phyloP scores from a whole-genome alignment of 2,888 invertebrate species.

The Epinotia demarniana region DNA sequence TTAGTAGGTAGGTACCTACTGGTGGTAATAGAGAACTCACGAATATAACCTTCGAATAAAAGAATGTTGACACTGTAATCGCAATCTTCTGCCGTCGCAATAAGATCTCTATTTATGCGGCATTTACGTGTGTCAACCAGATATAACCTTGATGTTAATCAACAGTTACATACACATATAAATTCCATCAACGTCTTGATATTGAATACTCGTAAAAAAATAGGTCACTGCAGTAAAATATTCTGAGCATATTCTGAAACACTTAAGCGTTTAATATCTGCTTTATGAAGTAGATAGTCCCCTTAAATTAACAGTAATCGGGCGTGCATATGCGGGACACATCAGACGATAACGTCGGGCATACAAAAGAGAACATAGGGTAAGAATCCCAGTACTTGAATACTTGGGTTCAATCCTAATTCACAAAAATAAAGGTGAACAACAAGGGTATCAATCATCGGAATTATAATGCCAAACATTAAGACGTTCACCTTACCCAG shows the following conservation, averaged over 20 bases:
- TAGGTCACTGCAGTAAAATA: constrained; percentile 27
- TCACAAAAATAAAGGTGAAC: no score
- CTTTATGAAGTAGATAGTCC: constrained; percentile 19
- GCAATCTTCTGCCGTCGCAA: not conserved
- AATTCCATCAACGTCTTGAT: not conserved
- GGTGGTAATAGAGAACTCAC: no score
- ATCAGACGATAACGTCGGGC: not conserved
- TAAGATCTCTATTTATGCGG: no score
- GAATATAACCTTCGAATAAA: not conserved
- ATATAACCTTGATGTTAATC: no score
- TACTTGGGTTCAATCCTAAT: no score
- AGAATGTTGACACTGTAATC: not conserved
- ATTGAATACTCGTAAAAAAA: constrained; percentile 6
- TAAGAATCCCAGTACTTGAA: no score
- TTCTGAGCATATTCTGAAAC: constrained; percentile 18
- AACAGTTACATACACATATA: not conserved
- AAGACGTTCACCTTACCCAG: not conserved
- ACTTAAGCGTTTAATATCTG: constrained; percentile 29
- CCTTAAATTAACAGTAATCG: constrained; percentile 32
- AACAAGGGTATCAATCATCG: no score
- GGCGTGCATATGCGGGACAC: constrained; percentile 19
- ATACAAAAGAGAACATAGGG: not conserved
- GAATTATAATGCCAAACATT: no score
- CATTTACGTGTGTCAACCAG: no score
- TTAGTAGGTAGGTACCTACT: not conserved